Base-by-base conservation (phyloP, 2,113 vertebrate species). In the Semicossyphus pulcher region DNA sequence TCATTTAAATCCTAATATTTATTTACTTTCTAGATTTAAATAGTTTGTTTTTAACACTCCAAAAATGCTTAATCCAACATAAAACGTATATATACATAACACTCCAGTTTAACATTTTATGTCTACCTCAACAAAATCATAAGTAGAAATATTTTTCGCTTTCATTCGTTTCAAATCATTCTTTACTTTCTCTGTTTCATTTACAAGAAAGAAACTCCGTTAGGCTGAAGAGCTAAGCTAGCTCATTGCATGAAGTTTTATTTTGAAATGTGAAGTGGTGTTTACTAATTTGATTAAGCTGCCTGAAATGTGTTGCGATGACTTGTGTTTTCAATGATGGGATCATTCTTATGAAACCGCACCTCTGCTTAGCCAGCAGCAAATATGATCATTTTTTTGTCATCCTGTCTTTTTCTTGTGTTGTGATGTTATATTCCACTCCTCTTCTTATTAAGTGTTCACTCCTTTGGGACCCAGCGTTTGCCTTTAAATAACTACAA, bases 81-180 rank as follows among this genome's bases (percentile, higher is more conserved):
- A 7, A 21, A 45, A 16, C 28, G 29, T 29, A 12, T 1, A n/a
- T n/a, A n/a, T n/a, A n/a, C n/a, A n/a, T n/a, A 42, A 71, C 59
- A 76, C 57, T 84, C 47, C 52, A 32, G 26, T 58, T 14, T 25
- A 28, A 70, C 28, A 28, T 59, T 63, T 70, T 49, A 56, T 31
- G 57, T 67, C 86, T 91, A 87, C 87, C 81, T 88, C 85, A 87
- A 41, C 26, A 57, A 11, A 48, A 59, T 42, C 3, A 0, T 21
- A 51, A 63, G 72, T 48, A 73, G 39, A 69, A 44, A 15, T 20
- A 2, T 5, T 18, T 34, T 6, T 61, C 9, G 53, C n/a, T 23
- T 20, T 4, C 34, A 48, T 23, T 25, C 36, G 31, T 63, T 64
- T 23, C 0, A n/a, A 23, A 44, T 36, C 6, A 9, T 7, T 26